Conservation (phyloP, 2,113 vertebrate genomes). For the Cottus gobio region DNA sequence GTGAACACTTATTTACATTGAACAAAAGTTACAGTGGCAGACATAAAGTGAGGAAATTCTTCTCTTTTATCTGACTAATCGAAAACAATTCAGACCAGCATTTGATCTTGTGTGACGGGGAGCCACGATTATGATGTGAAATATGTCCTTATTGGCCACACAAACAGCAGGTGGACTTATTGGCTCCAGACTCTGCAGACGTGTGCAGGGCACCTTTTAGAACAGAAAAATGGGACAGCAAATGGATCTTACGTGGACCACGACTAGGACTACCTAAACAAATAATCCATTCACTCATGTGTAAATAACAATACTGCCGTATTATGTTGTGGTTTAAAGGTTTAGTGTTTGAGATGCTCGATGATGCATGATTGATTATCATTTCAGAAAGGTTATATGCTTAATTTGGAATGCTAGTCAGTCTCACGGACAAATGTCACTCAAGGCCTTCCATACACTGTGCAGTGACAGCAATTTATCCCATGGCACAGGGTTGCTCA, state of each 20-base stretch:
- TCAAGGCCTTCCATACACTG: slow-evolving; percentile 43
- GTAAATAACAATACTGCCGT: not conserved
- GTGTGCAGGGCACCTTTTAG: slow-evolving; percentile 7
- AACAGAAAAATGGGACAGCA: not conserved
- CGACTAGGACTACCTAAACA: not conserved
- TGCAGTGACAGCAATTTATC: slow-evolving; percentile 58
- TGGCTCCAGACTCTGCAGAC: not conserved
- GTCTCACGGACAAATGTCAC: slow-evolving; percentile 64
- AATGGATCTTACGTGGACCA: not conserved
- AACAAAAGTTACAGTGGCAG: slow-evolving; percentile 16
- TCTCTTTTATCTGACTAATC: slow-evolving; percentile 21
- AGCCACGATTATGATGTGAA: slow-evolving; percentile 21
- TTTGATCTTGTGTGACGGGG: slow-evolving; percentile 11
- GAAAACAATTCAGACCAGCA: slow-evolving; percentile 4
- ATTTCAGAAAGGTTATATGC: slow-evolving; percentile 70
- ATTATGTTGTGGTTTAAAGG: slow-evolving; percentile 11
- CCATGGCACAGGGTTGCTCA: slow-evolving; percentile 34
- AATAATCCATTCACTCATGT: slow-evolving; percentile 5
- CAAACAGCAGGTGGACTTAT: not conserved
- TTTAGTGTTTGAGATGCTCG: slow-evolving; percentile 28
- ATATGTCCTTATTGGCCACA: not conserved
- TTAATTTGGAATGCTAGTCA: slow-evolving; percentile 65
- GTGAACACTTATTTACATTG: slow-evolving; percentile 9
- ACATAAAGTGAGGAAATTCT: not conserved
- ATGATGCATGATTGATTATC: slow-evolving; percentile 57